Percentiles rank a stretch among this genome's conserved stretches.
Conservation (phyloP, 2,888 invertebrate genomes). For the Cantharis nigra region DNA sequence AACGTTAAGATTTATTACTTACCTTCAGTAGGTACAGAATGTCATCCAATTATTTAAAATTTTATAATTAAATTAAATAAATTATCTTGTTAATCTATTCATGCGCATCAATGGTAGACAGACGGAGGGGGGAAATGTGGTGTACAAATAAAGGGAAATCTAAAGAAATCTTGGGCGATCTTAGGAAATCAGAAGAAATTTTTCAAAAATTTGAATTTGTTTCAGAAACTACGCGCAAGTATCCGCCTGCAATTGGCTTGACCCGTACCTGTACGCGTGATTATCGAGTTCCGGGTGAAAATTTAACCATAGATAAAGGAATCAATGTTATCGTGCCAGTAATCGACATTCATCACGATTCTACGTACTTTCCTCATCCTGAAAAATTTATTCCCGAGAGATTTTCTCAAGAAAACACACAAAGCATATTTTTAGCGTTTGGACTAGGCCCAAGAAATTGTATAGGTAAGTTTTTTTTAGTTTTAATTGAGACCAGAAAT, state of each 20-base stretch:
- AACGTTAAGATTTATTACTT: no score
- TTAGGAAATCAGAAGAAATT: no score
- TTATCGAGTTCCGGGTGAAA: slow-evolving; percentile 40
- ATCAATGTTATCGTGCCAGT: slow-evolving; percentile 37
- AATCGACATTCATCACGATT: slow-evolving; percentile 42
- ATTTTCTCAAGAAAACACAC: slow-evolving; percentile 60
- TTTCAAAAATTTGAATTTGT: no score
- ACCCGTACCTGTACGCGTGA: slow-evolving; percentile 37
- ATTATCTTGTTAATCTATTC: no score
- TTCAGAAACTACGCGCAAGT: slow-evolving; percentile 44
- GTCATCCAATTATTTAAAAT: no score
- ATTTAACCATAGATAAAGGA: slow-evolving; percentile 37
- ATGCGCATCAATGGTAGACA: no score
- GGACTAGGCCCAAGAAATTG: slow-evolving; percentile 64
- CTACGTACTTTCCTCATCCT: slow-evolving; percentile 58
- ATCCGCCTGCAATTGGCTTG: slow-evolving; percentile 42
- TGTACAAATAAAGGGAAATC: no score
- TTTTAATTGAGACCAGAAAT: not conserved
- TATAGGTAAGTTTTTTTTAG: slow-evolving; percentile 52
- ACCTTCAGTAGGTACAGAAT: no score
- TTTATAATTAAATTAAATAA: no score
- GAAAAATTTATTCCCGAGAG: slow-evolving; percentile 66
- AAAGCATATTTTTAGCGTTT: slow-evolving; percentile 61
- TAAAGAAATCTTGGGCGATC: no score
- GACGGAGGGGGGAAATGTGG: no score